Base-by-base conservation (phyloP, 2,888 invertebrate species). In the Hypselothyrea guttata region DNA sequence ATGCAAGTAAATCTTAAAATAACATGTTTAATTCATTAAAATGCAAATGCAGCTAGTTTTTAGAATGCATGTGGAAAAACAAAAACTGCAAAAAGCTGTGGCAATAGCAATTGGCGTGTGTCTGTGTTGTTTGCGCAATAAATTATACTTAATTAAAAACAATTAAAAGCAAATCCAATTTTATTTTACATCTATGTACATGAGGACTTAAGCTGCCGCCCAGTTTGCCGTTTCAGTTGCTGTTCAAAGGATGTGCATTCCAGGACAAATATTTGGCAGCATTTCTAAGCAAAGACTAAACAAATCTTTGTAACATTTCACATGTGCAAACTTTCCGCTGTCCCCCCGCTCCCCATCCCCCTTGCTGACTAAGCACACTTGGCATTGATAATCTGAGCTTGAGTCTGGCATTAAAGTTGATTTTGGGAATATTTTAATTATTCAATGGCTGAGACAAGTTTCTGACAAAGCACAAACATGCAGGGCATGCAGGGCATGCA, bases 121-220 rank as follows among this genome's bases (percentile, higher is more conserved):
- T 30, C 4, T 7, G n/a, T 55, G 56, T 55, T 75, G 68, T 82
- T 87, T 86, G 68, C 58, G 61, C 71, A 67, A 87, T 84, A 86
- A 86, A 86, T 86, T 82, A 68, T 69, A 71, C 77, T 77, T 86
- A 86, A 86, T 86, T 86, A 87, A 87, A 86, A 86, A 87, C 86
- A 87, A 86, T 86, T 86, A 84, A 81, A 86, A 86, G 82, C 77
- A 79, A 87, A 87, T 87, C 68, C 76, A 61, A 70, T 72, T 69
- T 56, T 52, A 47, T 53, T 74, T 65, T 70, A 55, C 76, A 62
- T 68, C 56, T 8, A 38, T 54, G 54, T 41, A 53, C 45, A 52
- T 41, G 48, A 38, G 51, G 35, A 42, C 48, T 30, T 55, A 37
- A 38, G 48, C 51, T 18, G 3, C n/a, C n/a, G n/a, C 49, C 40